Evolutionary conservation across 2,888 invertebrate species (phyloP), one percentile per base, ranked within the genome.

Genomic region (Hetaerina titia): DNA sequence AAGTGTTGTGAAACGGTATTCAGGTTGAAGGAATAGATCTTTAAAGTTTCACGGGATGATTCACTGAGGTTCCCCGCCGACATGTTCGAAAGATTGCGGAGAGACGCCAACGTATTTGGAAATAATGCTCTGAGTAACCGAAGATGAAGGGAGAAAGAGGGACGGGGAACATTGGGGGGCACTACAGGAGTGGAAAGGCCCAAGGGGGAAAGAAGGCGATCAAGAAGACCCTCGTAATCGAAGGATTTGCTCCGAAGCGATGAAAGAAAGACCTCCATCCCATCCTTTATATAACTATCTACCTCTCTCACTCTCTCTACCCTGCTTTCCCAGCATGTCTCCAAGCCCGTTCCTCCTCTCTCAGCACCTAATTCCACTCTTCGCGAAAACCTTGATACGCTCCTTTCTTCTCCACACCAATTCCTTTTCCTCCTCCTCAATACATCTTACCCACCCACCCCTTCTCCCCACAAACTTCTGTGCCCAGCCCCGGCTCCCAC

Each of bases 231-330:
- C 57, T 89, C 57, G 58, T 89, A 89, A 89, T 89, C 58, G 89
- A 57, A 89, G 89, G 89, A 56, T 89, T 89, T 89, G 7, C 58
- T 89, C 57, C 22, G 15, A 89, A 89, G n/a, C 58, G 58, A 22
- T n/a, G 58, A 89, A 89, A 89, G 57, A 57, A 17, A 45, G 56
- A 56, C 45, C 45, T 56, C 22, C 22, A 56, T 88, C 22, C 15
- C 56, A 6, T 88, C 56, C 56, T 56, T 88, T 19, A 88, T 56
- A 7, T 88, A 56, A 88, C 56, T 88, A 17, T 45, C 88, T 56
- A 19, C 56, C 19, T 81, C 31, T 81, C 81, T 81, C 81, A n/a
- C 25, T 22, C 45, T 22, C 45, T 60, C 60, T 60, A 60, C 60
- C 60, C 17, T 45, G 45, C 60, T 5, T 60, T 15, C 17, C 17